Conservation (phyloP, 2,113 vertebrate species). For the Corydoras maculifer region DNA sequence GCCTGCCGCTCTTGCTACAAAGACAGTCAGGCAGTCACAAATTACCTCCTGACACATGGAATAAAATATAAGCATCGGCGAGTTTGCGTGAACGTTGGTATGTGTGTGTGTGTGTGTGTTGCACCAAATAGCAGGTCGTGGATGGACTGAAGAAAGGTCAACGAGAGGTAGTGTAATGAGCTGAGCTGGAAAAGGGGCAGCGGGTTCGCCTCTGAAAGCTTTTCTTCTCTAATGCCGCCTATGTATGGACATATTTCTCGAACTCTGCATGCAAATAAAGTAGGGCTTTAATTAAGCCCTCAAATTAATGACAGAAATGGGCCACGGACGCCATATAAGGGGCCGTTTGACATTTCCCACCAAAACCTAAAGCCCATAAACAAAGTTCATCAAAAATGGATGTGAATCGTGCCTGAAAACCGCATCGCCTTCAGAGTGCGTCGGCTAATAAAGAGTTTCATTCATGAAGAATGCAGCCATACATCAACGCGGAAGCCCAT, state of each 20-base stretch:
- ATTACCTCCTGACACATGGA: conserved; percentile 30
- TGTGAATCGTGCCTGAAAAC: conserved; percentile 14
- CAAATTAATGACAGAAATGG: conserved; percentile 14
- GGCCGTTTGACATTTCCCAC: conserved; percentile 23
- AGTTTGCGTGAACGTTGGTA: background rate
- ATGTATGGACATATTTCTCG: conserved; percentile 25
- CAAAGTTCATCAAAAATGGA: conserved; percentile 18
- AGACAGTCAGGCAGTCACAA: conserved; percentile 28
- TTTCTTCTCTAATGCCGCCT: conserved; percentile 33
- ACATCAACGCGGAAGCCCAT: background rate
- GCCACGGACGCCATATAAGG: conserved; percentile 19
- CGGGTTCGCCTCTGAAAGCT: conserved; percentile 27
- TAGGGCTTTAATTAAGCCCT: conserved; percentile 29
- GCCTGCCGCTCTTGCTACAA: conserved; percentile 16
- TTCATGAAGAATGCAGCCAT: background rate
- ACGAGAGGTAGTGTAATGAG: conserved; percentile 34
- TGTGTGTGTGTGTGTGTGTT: conserved; percentile 10
- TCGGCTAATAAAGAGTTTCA: background rate
- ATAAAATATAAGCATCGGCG: conserved; percentile 17
- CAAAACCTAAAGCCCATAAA: conserved; percentile 5
- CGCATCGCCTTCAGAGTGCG: conserved; percentile 1
- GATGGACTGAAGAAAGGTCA: conserved; percentile 37
- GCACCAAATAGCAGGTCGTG: conserved; percentile 10
- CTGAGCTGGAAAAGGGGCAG: conserved; percentile 15
- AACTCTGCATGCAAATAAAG: conserved; percentile 25